Percentiles rank a stretch among this genome's conserved stretches.
Conservation (phyloP, 2,888 invertebrate genomes). For the Tinea trinotella region DNA sequence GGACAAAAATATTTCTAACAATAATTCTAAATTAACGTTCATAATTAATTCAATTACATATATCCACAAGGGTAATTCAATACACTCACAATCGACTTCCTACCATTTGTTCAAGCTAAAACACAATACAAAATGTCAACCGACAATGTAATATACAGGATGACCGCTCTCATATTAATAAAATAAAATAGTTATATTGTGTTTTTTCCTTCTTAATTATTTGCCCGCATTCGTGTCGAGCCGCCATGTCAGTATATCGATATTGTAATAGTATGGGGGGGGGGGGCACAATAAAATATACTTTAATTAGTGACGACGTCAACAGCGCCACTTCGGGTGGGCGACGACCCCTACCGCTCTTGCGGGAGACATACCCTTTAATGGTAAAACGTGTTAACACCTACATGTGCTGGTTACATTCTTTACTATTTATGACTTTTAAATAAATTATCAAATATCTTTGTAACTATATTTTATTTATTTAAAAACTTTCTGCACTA, state of each 20-base stretch:
- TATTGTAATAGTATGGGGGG: slow-evolving; percentile 44
- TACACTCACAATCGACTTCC: neutral
- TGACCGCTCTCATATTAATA: slow-evolving; percentile 35
- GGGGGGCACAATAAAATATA: slow-evolving; percentile 69
- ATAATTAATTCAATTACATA: neutral
- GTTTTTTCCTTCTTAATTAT: slow-evolving; percentile 61
- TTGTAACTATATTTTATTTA: too few species aligned
- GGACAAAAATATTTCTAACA: neutral
- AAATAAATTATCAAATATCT: too few species aligned
- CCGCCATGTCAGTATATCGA: slow-evolving; percentile 46
- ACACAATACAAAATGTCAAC: neutral
- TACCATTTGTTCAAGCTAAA: neutral
- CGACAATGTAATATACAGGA: neutral
- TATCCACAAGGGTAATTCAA: neutral
- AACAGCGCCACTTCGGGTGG: slow-evolving; percentile 22
- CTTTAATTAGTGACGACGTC: slow-evolving; percentile 57
- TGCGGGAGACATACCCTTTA: slow-evolving; percentile 15
- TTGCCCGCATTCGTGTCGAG: slow-evolving; percentile 63
- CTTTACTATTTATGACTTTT: too few species aligned
- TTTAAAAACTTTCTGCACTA: too few species aligned
- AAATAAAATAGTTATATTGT: slow-evolving; percentile 58
- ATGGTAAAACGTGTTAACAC: slow-evolving; percentile 10
- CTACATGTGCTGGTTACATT: neutral
- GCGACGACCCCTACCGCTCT: slow-evolving; percentile 19
- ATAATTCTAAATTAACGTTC: neutral